Conservation (phyloP, 92 coral and sea anemone genomes). For the Epizoanthus stellaris region DNA sequence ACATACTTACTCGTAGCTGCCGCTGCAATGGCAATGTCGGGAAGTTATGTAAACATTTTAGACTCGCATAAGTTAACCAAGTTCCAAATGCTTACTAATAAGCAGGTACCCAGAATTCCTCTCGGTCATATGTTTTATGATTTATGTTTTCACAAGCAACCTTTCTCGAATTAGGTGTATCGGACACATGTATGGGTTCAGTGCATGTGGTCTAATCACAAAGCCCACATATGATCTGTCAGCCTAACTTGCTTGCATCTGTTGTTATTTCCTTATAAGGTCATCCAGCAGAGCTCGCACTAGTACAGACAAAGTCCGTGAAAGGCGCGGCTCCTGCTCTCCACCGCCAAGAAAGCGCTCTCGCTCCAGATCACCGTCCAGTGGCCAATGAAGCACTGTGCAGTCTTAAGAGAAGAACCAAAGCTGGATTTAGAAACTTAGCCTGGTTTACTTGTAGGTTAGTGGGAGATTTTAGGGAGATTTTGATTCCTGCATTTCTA, state of each 20-base stretch:
- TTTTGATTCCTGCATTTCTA: not conserved
- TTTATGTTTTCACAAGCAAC: no score
- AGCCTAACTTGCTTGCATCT: conserved; percentile 2
- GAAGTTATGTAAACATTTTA: no score
- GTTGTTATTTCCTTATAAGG: conserved; percentile 22
- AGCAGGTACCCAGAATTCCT: no score
- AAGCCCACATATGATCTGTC: no score
- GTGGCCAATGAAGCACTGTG: not conserved
- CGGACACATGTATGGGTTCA: no score
- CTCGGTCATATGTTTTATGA: no score
- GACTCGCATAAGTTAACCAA: no score
- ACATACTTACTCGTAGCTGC: no score
- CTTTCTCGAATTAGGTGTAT: no score
- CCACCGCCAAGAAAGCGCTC: conserved; percentile 45
- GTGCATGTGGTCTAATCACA: no score
- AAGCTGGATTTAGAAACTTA: conserved; percentile 26
- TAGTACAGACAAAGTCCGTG: conserved; percentile 14
- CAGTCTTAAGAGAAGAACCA: not conserved
- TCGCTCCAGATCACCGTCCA: conserved; percentile 28
- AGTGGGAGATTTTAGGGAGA: conserved; percentile 21
- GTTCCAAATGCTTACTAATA: no score
- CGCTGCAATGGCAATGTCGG: no score
- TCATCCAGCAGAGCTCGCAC: conserved; percentile 15
- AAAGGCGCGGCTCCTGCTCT: conserved; percentile 23
- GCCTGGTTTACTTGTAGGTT: conserved; percentile 33